A percentile compares a stretch with the other conserved stretches of the same genome.
phyloP scores from a whole-genome alignment of 2,888 invertebrate species.

The Ypsolopha scabrella region DNA sequence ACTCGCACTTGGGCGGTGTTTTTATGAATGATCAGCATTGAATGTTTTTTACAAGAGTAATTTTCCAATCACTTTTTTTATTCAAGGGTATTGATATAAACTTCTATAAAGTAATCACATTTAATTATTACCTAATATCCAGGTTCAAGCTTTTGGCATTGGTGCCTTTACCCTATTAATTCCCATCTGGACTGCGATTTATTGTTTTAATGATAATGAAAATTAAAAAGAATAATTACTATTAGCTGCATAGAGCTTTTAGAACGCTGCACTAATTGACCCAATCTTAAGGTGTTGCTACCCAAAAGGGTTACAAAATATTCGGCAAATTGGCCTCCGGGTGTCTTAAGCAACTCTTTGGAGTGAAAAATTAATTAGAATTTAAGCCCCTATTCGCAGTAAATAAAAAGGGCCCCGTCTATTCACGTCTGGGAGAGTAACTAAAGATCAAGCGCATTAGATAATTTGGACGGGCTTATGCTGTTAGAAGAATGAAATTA shows the following conservation, averaged over 20 bases:
- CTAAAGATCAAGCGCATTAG: conserved; percentile 58
- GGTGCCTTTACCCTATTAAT: no score
- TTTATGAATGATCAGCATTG: no score
- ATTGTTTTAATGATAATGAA: neutral
- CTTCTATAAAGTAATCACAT: no score
- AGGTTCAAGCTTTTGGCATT: no score
- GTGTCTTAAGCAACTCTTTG: conserved; percentile 50
- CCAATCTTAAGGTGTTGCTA: conserved; percentile 32
- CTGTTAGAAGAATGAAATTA: conserved; percentile 25
- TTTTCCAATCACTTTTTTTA: no score
- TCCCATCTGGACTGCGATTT: no score
- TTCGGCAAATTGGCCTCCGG: conserved; percentile 47
- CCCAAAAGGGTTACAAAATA: conserved; percentile 46
- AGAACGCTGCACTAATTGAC: conserved; percentile 33
- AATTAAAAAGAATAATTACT: no score
- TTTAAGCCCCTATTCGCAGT: conserved; percentile 52
- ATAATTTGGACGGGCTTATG: conserved; percentile 55
- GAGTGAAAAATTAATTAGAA: conserved; percentile 65
- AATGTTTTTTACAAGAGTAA: no score
- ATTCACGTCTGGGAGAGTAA: conserved; percentile 57
- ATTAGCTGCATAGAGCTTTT: neutral
- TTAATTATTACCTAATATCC: no score
- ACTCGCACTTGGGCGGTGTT: no score
- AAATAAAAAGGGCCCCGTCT: conserved; percentile 15
- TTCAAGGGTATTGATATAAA: no score